Evolutionary conservation across 1,140 invertebrate genomes (phyloP).

Genomic region (Drosophila eugracilis): DNA sequence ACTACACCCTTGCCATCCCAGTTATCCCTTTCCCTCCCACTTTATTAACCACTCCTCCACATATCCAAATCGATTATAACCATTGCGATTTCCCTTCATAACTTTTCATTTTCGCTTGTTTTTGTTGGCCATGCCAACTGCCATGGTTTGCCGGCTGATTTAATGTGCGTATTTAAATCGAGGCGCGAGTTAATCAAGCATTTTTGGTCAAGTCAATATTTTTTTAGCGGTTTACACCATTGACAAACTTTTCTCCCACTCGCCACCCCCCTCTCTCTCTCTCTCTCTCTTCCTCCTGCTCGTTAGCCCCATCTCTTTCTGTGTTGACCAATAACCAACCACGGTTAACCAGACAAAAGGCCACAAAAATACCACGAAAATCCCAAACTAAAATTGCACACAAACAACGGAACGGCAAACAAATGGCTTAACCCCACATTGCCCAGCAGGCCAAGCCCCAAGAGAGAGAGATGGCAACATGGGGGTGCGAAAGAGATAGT

Average conservation of each 20-base stretch:
- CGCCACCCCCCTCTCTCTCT: constrained; percentile 1
- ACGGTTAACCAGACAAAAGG: constrained; percentile 85
- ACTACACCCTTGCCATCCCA: neutral
- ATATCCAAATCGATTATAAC: constrained; percentile 1
- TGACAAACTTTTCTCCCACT: constrained; percentile 41
- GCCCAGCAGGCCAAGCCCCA: neutral
- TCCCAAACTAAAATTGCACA: constrained; percentile 84
- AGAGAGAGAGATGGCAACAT: constrained; percentile 25
- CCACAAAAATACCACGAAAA: constrained; percentile 85
- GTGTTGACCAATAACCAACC: constrained; percentile 83
- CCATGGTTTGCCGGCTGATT: constrained; percentile 52
- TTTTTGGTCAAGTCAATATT: constrained; percentile 81
- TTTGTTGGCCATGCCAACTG: constrained; percentile 1
- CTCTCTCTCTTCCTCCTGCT: constrained; percentile 6
- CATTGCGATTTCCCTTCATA: constrained; percentile 1
- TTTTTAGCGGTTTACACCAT: constrained; percentile 69
- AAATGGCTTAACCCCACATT: constrained; percentile 33
- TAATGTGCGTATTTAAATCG: constrained; percentile 69
- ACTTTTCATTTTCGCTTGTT: constrained; percentile 6
- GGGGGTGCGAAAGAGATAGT: constrained; percentile 1
- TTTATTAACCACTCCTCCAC: neutral
- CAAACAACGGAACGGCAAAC: constrained; percentile 61
- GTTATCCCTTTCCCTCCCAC: neutral
- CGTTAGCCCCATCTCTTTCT: constrained; percentile 9
- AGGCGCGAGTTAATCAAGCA: constrained; percentile 76